Base-by-base conservation (phyloP, 2,888 invertebrate genomes). In the Spisula subtruncata region DNA sequence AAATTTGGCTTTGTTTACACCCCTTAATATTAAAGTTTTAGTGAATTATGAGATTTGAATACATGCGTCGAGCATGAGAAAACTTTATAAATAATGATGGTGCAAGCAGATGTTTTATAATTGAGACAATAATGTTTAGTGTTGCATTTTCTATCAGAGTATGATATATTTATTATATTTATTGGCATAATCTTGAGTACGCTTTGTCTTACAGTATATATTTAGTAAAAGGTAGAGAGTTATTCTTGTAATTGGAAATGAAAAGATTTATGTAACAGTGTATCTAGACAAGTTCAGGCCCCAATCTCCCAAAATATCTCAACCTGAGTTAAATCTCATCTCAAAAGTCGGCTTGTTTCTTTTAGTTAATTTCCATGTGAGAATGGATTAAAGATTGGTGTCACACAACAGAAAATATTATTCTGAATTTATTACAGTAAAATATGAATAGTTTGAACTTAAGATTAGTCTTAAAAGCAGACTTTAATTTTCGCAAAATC, bases 181-280 rank as follows among this genome's bases (percentile, higher is more conserved):
- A 66, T 66, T 66, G 25, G 60, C 60, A 66, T 66, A 66, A 66
- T 66, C 60, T n/a, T 66, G 41, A 41, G 4, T 25, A 66, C 60
- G 10, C 4, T 66, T 66, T 66, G 60, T 25, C 60, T 66, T 66
- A 66, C 25, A 66, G 25, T 0, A 66, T 66, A 25, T 66, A n/a
- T 25, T 25, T n/a, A 66, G 60, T 25, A 18, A 1, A 25, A 66
- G 25, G 12, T 25, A 66, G 20, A 66, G 56, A 18, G 25, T 66
- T n/a, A 66, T 66, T 25, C 60, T n/a, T 66, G 60, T 66, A 66
- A n/a, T 66, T 66, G n/a, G 60, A 25, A 25, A 66, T 66, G n/a
- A 51, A 12, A 14, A 66, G 20, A 66, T 66, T 66, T 66, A 10
- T 66, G n/a, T 66, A 8, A 10, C 60, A 51, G 16, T 51, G 51